A percentile compares a stretch with the other conserved stretches of the same genome.
Evolutionary conservation across 2,113 vertebrate genomes (phyloP).

Genomic region (Oenanthe oenanthe): DNA sequence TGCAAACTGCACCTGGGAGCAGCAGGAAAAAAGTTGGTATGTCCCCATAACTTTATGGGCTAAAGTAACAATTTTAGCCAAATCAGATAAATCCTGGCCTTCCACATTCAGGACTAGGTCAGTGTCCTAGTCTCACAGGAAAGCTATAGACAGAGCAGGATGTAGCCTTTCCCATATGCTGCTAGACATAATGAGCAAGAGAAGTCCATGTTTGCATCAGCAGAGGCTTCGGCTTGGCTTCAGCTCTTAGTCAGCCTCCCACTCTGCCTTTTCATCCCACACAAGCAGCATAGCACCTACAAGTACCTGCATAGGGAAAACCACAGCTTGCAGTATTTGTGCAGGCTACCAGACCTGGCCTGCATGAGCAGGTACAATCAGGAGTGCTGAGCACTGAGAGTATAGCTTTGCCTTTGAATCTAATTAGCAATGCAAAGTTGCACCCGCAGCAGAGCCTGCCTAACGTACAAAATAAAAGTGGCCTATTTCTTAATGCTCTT

Average conservation of each 20-base stretch:
- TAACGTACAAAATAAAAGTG: not conserved
- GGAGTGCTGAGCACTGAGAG: not conserved
- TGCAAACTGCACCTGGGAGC: not conserved
- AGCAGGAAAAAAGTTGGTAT: not conserved
- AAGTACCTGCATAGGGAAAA: not conserved
- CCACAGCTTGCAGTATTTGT: not conserved
- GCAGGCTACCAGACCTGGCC: not conserved
- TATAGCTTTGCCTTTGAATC: not conserved
- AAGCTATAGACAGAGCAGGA: not conserved
- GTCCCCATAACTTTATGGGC: not conserved
- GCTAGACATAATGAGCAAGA: not conserved
- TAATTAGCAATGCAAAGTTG: slow-evolving; percentile 45
- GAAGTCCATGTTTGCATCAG: not conserved
- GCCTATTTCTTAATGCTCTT: slow-evolving; percentile 2
- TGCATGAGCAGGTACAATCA: not conserved
- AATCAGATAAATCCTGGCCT: not conserved
- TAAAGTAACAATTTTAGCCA: not conserved
- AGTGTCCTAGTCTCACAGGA: not conserved
- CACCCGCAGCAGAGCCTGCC: not conserved
- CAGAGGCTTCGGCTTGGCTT: not conserved
- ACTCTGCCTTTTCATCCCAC: not conserved
- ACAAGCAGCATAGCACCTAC: not conserved
- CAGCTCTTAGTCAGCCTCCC: not conserved
- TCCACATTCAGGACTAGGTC: not conserved
- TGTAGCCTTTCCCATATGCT: not conserved